Evolutionary conservation across 2,797 vertebrate genomes (phyloP), one percentile per base, ranked within the genome.

Genomic region (Cyprinodon diabolis): DNA sequence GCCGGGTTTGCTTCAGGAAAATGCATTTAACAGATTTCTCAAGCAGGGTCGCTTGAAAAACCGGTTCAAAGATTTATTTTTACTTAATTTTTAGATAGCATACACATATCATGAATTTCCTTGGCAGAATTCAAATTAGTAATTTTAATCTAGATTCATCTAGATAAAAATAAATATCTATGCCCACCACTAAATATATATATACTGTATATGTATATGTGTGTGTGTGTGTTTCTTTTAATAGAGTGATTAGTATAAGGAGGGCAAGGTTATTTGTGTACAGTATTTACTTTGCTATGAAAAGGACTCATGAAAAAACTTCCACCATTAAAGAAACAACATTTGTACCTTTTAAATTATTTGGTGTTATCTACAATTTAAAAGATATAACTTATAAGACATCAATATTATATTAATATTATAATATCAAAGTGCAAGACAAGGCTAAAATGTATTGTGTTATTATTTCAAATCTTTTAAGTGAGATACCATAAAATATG

Each of bases 261-360:
- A 15, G 40, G 30, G 55, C 48, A 19, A 10, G 35, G 17, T 40
- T 74, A 15, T 80, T 72, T n/a, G 43, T 25, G 60, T 68, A n/a
- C 21, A 9, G 8, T n/a, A 40, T 52, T 23, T 69, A 23, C n/a
- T 3, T 23, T 40, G 13, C n/a, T 21, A 57, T 55, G 21, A 25
- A 65, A 2, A 15, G 60, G 54, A 76, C 54, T 76, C 13, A 7
- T 23, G 68, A 37, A 62, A 30, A 55, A 15, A n/a, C 45, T 40
- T 3, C 10, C 2, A n/a, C 65, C 0, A 51, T 68, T 76, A 47
- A 21, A 57, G 67, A 40, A n/a, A 56, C 60, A 23, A 65, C n/a
- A 23, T 4, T 30, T 65, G 66, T 11, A 14, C 2, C 8, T 57
- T 63, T 14, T 71, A 25, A 13, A 23, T 25, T 21, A 71, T 69